Conservation (phyloP, 2,797 vertebrate species). For the Naso thynnoides region DNA sequence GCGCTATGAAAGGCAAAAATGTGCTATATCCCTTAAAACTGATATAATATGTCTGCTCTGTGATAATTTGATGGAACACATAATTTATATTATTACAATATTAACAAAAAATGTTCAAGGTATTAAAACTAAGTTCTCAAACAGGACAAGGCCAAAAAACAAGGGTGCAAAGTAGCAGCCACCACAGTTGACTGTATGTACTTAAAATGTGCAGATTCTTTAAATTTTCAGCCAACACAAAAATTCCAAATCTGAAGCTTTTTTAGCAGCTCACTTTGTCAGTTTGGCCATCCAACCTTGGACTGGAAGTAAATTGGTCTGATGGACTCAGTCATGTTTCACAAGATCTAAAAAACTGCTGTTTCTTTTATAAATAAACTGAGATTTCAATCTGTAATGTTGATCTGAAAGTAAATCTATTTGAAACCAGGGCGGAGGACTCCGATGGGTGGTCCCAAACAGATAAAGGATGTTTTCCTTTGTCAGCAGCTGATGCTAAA, state of each 20-base stretch:
- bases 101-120: not conserved
- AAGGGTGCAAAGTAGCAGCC: too few species aligned
- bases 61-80: too few species aligned
- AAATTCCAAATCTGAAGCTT: too few species aligned
- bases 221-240: too few species aligned
- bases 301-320: not conserved
- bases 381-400: not conserved
- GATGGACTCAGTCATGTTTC: not conserved
- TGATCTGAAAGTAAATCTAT: not conserved
- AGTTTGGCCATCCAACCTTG: not conserved
- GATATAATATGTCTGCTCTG: too few species aligned
- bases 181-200: not conserved
- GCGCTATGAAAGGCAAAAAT: too few species aligned
- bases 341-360: not conserved
- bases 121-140: too few species aligned
- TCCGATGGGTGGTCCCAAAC: conserved; percentile 28
- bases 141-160: not conserved
- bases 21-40: too few species aligned
- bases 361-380: not conserved
- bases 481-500: conserved; percentile 59
- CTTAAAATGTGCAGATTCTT: not conserved
- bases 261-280: not conserved
- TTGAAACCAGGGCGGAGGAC: conserved; percentile 16
- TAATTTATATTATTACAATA: not conserved
- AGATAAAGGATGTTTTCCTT: conserved; percentile 37